These are phyloP conservation scores for Heliconius congener DNA, from an alignment of 1,140 invertebrate genomes.

Conservation along the genomic window DNA sequence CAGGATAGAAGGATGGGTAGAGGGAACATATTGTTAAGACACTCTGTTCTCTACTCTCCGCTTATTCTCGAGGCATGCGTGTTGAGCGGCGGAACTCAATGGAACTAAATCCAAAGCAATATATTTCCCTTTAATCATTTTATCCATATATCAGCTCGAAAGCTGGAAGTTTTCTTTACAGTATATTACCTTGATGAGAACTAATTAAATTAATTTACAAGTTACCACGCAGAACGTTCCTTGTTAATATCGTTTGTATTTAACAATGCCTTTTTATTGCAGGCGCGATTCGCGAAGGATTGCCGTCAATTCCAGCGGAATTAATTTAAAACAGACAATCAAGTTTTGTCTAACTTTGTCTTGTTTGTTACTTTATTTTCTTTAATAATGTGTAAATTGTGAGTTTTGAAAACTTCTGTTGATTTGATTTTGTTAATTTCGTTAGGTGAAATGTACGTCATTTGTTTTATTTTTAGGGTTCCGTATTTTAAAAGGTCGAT, in stretches of 20 bases:
- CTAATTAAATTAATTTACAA: slow-evolving; percentile 69
- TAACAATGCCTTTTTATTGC: slow-evolving; percentile 26
- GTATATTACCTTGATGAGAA: slow-evolving; percentile 41
- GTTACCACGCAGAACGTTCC: slow-evolving; percentile 19
- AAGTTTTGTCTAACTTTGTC: slow-evolving; percentile 1
- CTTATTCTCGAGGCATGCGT: too few relatives aligned
- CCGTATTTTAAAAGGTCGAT: too few relatives aligned
- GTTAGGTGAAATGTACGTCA: not conserved
- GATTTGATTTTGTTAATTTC: not conserved
- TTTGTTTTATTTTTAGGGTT: too few relatives aligned
- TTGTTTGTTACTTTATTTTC: slow-evolving; percentile 10
- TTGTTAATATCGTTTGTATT: slow-evolving; percentile 21
- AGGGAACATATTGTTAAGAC: too few relatives aligned
- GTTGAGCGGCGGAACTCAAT: too few relatives aligned
- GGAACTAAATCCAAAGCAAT: not conserved
- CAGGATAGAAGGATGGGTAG: too few relatives aligned
- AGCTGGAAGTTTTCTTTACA: slow-evolving; percentile 53
- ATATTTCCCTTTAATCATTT: not conserved
- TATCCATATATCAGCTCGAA: slow-evolving; percentile 5
- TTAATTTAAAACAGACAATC: slow-evolving; percentile 12
- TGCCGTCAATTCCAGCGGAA: slow-evolving; percentile 9
- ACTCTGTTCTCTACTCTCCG: too few relatives aligned
- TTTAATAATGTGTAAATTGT: slow-evolving; percentile 9
- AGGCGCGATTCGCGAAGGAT: slow-evolving; percentile 1
- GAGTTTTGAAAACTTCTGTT: not conserved